A percentile compares a stretch with the other conserved stretches of the same genome.
These are phyloP conservation scores for Alces alces DNA, from an alignment of 2,113 vertebrate species.

Conservation along the genomic window DNA sequence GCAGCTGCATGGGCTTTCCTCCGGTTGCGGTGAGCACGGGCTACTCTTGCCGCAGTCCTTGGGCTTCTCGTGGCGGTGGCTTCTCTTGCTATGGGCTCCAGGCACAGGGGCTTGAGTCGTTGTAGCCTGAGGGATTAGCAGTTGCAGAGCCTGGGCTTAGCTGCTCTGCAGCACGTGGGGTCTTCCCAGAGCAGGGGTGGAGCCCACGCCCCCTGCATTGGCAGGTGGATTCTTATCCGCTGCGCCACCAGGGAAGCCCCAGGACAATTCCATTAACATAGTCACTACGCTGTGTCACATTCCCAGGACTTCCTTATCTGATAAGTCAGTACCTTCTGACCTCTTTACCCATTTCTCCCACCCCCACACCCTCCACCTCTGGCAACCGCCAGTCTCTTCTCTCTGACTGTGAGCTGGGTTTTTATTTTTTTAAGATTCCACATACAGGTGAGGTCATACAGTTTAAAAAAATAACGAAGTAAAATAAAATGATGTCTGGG, in stretches of 20 bases:
- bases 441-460: not conserved
- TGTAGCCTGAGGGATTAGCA: not conserved
- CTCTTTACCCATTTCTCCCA: not conserved
- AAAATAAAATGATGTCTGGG: not conserved
- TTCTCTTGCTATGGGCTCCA: not conserved
- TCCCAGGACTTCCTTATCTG: not conserved
- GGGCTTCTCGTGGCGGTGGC: rapidly evolving
- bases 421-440: not conserved
- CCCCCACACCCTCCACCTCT: not conserved
- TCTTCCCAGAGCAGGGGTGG: not conserved
- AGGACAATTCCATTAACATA: not conserved
- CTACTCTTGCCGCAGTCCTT: not conserved
- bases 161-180: not conserved
- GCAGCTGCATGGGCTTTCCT: not conserved
- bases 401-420: not conserved
- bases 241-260: not conserved
- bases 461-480: not conserved
- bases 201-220: not conserved
- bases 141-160: not conserved
- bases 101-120: not conserved
- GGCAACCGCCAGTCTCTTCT: not conserved
- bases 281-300: not conserved
- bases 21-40: not conserved
- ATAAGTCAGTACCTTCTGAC: not conserved
- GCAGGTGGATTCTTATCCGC: not conserved